Evolutionary conservation across 2,888 invertebrate genomes (phyloP).

Genomic region (Hypercompe scribonia): DNA sequence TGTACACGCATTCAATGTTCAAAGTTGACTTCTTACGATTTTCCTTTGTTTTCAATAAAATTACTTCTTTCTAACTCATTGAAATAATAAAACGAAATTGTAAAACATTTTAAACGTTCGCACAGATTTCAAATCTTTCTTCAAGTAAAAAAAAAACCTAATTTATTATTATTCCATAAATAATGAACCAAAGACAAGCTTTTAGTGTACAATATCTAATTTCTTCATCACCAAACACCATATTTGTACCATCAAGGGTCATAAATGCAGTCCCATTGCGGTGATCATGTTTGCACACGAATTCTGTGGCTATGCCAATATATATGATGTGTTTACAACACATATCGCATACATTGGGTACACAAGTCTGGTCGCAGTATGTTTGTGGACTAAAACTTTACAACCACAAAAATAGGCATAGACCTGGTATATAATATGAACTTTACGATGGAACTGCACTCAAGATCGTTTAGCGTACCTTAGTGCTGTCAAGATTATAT

Average conservation of each 20-base stretch:
- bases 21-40: not conserved
- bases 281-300: not conserved
- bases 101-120: not conserved
- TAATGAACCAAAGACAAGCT: slow-evolving; percentile 16
- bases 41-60: not conserved
- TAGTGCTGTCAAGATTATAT: no score
- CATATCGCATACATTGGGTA: no score
- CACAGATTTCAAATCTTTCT: slow-evolving; percentile 36
- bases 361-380: no score
- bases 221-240: not conserved
- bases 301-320: not conserved
- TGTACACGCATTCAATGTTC: slow-evolving; percentile 1
- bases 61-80: slow-evolving; percentile 4
- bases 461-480: no score
- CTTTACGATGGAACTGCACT: no score
- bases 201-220: slow-evolving; percentile 25
- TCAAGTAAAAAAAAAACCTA: slow-evolving; percentile 11
- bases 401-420: no score
- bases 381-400: no score
- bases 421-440: no score
- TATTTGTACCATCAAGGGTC: not conserved
- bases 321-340: no score
- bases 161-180: slow-evolving; percentile 12
- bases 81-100: slow-evolving; percentile 6
- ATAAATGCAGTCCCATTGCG: not conserved